These are phyloP conservation scores for Lithophane ornitopus DNA, from an alignment of 2,888 invertebrate species.

Conservation along the genomic window DNA sequence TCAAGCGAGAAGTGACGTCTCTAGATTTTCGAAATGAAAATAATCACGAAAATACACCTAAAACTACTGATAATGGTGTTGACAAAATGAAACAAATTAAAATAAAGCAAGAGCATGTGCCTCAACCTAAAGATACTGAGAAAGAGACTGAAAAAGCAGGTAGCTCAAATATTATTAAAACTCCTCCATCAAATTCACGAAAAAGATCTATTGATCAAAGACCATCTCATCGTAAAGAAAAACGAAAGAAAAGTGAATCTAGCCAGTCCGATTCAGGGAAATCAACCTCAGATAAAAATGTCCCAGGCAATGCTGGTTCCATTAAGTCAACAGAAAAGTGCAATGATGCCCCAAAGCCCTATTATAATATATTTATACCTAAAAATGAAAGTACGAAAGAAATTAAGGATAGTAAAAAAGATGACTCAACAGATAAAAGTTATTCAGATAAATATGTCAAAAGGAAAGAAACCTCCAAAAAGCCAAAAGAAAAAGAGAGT, in stretches of 20 bases:
- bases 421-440: slow-evolving; percentile 73
- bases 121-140: slow-evolving; percentile 64
- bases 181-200: slow-evolving; percentile 74
- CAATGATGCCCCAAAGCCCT: slow-evolving; percentile 74
- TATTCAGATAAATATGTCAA: slow-evolving; percentile 86
- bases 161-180: slow-evolving; percentile 65
- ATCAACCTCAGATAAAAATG: slow-evolving; percentile 72
- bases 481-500: slow-evolving; percentile 72
- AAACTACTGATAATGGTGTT: slow-evolving; percentile 37
- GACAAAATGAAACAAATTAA: slow-evolving; percentile 47
- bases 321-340: slow-evolving; percentile 74
- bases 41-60: slow-evolving; percentile 33
- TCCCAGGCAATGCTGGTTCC: slow-evolving; percentile 60
- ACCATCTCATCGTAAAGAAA: slow-evolving; percentile 87
- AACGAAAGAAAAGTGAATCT: slow-evolving; percentile 84
- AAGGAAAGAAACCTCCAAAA: slow-evolving; percentile 80
- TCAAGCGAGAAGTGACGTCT: slow-evolving; percentile 55
- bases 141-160: slow-evolving; percentile 69
- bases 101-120: slow-evolving; percentile 63
- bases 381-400: slow-evolving; percentile 71
- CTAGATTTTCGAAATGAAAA: slow-evolving; percentile 50
- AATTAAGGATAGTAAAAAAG: slow-evolving; percentile 73
- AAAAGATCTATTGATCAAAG: slow-evolving; percentile 85
- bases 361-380: slow-evolving; percentile 75
- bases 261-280: slow-evolving; percentile 68